These are phyloP conservation scores for Craterocephalus amniculus DNA, from an alignment of 2,797 vertebrate species.

Conservation along the genomic window DNA sequence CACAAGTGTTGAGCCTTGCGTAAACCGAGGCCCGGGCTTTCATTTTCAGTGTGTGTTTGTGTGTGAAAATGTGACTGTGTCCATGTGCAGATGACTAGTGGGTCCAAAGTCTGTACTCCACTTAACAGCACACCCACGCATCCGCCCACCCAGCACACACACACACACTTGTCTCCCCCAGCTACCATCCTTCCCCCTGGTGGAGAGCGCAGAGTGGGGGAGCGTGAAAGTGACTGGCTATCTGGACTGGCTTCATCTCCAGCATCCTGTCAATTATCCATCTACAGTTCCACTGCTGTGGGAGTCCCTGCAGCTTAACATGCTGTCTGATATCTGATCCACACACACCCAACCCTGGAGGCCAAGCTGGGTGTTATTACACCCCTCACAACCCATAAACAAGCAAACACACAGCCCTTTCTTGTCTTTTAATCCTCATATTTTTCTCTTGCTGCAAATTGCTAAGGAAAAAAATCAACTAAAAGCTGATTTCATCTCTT, in stretches of 20 bases:
- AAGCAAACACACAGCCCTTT: constrained; percentile 34
- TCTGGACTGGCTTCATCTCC: constrained; percentile 71
- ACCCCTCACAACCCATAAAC: constrained; percentile 24
- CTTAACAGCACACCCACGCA: constrained; percentile 30
- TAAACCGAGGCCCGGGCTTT: constrained; percentile 29
- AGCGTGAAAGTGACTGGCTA: constrained; percentile 85
- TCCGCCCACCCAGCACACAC: constrained; percentile 10
- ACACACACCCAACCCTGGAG: constrained; percentile 42
- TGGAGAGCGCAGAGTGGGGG: constrained; percentile 67
- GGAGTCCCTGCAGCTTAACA: constrained; percentile 76
- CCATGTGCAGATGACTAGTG: constrained; percentile 60
- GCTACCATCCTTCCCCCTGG: constrained; percentile 54
- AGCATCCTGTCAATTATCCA: constrained; percentile 82
- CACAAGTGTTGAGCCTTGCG: constrained; percentile 12
- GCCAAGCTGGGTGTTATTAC: constrained; percentile 33
- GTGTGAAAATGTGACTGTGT: constrained; percentile 25
- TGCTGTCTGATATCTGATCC: constrained; percentile 68
- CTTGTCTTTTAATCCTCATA: neutral
- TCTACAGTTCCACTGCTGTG: constrained; percentile 73
- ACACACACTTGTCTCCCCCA: constrained; percentile 11
- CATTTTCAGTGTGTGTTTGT: constrained; percentile 15
- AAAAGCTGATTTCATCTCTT: constrained; percentile 18
- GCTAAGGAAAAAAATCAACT: constrained; percentile 11
- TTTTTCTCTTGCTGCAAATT: constrained; percentile 18
- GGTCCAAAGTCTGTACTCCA: constrained; percentile 57